These are phyloP conservation scores for Cyaniris semiargus DNA, from an alignment of 2,888 invertebrate species.

Conservation along the genomic window DNA sequence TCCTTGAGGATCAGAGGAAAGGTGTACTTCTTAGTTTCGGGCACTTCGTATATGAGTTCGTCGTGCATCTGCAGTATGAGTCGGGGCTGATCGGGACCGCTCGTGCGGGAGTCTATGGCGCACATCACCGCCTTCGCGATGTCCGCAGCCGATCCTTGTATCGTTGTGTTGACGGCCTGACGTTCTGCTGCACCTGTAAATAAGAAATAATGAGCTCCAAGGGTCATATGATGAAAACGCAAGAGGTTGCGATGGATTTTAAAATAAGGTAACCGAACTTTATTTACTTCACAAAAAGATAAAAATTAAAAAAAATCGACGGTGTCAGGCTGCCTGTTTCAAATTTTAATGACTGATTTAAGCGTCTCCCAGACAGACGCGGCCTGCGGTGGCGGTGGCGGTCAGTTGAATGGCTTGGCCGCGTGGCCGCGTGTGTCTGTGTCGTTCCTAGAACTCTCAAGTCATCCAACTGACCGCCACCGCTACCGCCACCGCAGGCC, in stretches of 20 bases:
- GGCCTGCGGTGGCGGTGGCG: too few species aligned
- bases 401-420: too few species aligned
- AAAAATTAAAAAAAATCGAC: too few species aligned
- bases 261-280: not conserved
- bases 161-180: constrained; percentile 97
- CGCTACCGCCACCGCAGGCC: too few species aligned
- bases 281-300: not conserved
- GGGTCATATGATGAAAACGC: not conserved
- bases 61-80: constrained; percentile 97
- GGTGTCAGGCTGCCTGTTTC: too few species aligned
- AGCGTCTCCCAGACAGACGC: too few species aligned
- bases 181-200: constrained; percentile 89
- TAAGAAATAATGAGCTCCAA: not conserved
- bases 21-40: constrained; percentile 74
- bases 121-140: constrained; percentile 95
- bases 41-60: constrained; percentile 96
- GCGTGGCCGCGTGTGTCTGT: too few species aligned
- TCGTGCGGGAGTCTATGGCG: constrained; percentile 82
- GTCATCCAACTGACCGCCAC: too few species aligned
- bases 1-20: constrained; percentile 84
- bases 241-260: not conserved
- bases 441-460: too few species aligned
- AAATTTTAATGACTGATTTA: too few species aligned
- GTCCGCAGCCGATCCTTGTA: constrained; percentile 98
- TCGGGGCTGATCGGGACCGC: constrained; percentile 57